Base-by-base conservation (phyloP, 2,113 vertebrate species). In the Crypturellus undulatus region DNA sequence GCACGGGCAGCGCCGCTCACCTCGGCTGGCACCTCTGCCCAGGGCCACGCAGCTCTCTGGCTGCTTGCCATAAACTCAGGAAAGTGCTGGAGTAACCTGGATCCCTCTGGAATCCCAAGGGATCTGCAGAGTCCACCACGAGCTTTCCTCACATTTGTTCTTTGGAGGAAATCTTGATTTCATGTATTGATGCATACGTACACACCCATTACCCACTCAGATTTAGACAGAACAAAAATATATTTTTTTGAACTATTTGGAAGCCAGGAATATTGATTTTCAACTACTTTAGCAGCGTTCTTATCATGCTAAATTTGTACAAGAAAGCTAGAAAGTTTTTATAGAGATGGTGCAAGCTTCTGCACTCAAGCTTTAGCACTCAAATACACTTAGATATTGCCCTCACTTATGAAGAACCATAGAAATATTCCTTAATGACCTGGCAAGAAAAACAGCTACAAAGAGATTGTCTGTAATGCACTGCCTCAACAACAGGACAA, bases 391-490 rank as follows among this genome's bases (percentile, higher is more conserved):
- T 80, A 76, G 13, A 3, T 86, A 72, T 40, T 62, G 28, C 88
- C 69, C 51, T 34, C 34, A 49, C 12, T 80, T 63, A 60, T 5
- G 4, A 54, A 56, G 43, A 45, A 81, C 7, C 2, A 0, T 63
- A 82, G 79, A 91, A 94, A 91, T 45, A 7, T 5, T 38, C 38
- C 79, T 34, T 79, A 88, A 77, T 1, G 9, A 86, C 20, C 24
- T 69, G 58, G 13, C 17, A 63, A 78, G 30, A 84, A 59, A 94
- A 95, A 56, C 21, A 63, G 68, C 26, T 72, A 90, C 73, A 93
- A 94, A 92, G 70, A 87, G 43, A 92, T 52, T 72, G 56, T 65
- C 47, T 51, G 32, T 78, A 94, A 94, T 25, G 12, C 45, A 73
- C 59, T 38, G 67, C 49, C 56, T 86, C 73, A 93, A 80, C 26